phyloP scores from a whole-genome alignment of 1,140 invertebrate species.

The Eciton burchellii region DNA sequence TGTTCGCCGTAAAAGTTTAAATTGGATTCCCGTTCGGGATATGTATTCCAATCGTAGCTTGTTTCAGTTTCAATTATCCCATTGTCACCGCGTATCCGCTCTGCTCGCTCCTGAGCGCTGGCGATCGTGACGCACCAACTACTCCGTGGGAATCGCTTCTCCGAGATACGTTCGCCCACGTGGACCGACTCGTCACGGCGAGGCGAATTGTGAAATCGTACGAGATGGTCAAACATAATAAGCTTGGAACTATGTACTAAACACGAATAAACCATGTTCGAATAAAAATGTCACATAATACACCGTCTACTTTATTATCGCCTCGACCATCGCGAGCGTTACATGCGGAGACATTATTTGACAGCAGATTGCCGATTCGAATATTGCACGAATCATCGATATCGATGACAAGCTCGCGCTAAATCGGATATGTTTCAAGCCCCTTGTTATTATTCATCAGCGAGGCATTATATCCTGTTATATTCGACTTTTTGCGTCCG shows the following conservation, averaged over 20 bases:
- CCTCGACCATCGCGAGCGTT: background rate
- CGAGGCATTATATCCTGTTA: background rate
- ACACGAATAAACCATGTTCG: slow-evolving; percentile 62
- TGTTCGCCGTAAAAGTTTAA: background rate
- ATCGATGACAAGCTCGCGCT: background rate
- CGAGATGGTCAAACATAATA: slow-evolving; percentile 69
- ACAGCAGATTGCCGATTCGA: background rate
- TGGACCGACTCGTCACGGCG: slow-evolving; percentile 19
- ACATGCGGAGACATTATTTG: background rate
- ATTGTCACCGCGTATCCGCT: background rate
- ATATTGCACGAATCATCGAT: background rate
- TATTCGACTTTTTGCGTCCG: background rate
- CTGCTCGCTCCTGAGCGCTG: slow-evolving; percentile 44
- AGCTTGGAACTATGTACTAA: slow-evolving; percentile 74
- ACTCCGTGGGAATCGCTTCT: slow-evolving; percentile 52
- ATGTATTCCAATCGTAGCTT: no score
- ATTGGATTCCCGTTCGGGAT: background rate
- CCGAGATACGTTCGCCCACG: slow-evolving; percentile 35
- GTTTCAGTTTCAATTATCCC: background rate
- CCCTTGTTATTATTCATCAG: background rate
- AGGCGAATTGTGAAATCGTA: slow-evolving; percentile 52
- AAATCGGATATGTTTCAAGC: slow-evolving; percentile 15
- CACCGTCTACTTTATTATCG: slow-evolving; percentile 19
- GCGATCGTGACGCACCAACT: slow-evolving; percentile 50
- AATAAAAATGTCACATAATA: slow-evolving; percentile 73